Evolutionary conservation across 1,140 invertebrate genomes (phyloP), one percentile per base, ranked within the genome.

Genomic region (Arctopsyche grandis): DNA sequence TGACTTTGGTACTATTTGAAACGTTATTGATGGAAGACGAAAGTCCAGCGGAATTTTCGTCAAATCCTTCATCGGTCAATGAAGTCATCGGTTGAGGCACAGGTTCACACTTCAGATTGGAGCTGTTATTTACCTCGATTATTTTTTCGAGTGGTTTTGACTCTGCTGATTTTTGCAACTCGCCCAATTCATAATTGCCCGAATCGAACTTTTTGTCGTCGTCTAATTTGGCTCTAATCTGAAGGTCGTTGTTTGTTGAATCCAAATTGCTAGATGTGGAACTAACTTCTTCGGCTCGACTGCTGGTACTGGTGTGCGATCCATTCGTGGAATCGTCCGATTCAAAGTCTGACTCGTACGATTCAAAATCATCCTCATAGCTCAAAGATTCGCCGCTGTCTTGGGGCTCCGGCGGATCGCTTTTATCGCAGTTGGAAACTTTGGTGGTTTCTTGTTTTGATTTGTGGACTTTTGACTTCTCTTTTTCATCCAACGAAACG

Each of bases 151-250:
- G 7, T 10, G 71, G 16, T 75, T 75, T 75, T 9, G 48, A 69
- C 48, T 78, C 52, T 71, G 5, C n/a, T 1, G 14, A 38, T 75
- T 80, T 77, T 74, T 69, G 75, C 5, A 63, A 26, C 0, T 81
- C 80, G 14, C 38, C 74, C 9, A 91, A 81, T 81, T 91, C 91
- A 82, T 90, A 91, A 84, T 91, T 89, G 80, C 92, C 92, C 7
- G 92, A 93, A 87, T 94, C 93, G 21, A 88, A 75, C 89, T 92
- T 92, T 69, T 86, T 88, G 82, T 93, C 92, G 81, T 91, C 89
- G 82, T 92, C 91, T n/a, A n/a, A 14, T 74, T 74, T 63, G 1
- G 24, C 24, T 83, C 84, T 4, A 77, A 43, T n/a, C 85, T 85
- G 76, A 85, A 85, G 0, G 22, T 71, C 1, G n/a, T 44, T 9